phyloP scores from a whole-genome alignment of 2,113 vertebrate genomes.

The Leucopsar rothschildi region DNA sequence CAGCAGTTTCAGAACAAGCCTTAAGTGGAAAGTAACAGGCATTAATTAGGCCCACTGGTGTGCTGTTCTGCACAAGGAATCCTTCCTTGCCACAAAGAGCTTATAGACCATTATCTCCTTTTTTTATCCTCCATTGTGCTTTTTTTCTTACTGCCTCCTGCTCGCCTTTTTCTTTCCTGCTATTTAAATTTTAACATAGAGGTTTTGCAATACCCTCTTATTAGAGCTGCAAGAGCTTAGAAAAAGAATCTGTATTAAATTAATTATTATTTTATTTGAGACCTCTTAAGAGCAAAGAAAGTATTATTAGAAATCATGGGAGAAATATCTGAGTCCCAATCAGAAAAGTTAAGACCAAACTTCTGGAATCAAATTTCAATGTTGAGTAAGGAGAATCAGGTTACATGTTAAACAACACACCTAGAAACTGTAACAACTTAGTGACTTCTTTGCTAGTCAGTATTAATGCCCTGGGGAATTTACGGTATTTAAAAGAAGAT shows the following conservation, averaged over 20 bases:
- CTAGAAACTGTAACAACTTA: background rate
- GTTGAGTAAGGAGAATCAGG: background rate
- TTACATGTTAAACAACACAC: background rate
- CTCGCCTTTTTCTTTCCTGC: background rate
- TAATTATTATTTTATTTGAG: slow-evolving; percentile 11
- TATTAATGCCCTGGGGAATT: background rate
- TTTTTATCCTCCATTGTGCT: background rate
- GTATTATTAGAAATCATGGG: background rate
- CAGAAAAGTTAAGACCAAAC: background rate
- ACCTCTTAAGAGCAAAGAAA: background rate
- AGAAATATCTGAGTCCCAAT: background rate
- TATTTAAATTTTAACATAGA: background rate
- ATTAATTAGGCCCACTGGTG: background rate
- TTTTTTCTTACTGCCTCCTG: background rate
- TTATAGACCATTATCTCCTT: background rate
- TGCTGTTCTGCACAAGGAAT: background rate
- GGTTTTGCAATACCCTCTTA: background rate
- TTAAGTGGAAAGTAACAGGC: background rate
- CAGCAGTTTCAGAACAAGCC: background rate
- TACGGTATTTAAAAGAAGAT: background rate
- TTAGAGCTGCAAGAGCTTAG: background rate
- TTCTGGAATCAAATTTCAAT: background rate
- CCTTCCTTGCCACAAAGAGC: background rate
- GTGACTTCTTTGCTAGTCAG: background rate
- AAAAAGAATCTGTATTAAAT: background rate